These are phyloP conservation scores for Philhelius pedissequus DNA, from an alignment of 2,888 invertebrate genomes.

Conservation along the genomic window DNA sequence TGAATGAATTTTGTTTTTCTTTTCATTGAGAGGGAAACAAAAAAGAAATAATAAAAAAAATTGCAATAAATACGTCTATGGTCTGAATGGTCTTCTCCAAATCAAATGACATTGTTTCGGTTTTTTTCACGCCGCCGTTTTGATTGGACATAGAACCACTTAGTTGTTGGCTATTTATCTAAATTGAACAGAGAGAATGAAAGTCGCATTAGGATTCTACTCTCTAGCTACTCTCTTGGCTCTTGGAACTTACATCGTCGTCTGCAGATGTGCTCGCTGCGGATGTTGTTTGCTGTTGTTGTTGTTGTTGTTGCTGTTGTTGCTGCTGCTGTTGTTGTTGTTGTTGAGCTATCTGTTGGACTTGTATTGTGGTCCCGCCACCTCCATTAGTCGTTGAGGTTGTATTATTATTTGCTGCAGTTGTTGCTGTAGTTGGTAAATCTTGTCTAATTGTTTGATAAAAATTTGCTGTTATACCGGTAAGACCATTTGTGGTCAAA, in stretches of 20 bases:
- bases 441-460: conserved; percentile 76
- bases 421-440: conserved; percentile 71
- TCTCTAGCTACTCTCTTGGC: background rate
- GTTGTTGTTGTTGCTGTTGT: conserved; percentile 70
- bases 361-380: conserved; percentile 70
- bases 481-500: conserved; percentile 76
- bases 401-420: conserved; percentile 71
- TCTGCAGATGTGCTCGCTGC: conserved; percentile 76
- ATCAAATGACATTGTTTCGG: conserved; percentile 74
- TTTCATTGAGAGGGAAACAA: background rate
- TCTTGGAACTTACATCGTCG: conserved; percentile 70
- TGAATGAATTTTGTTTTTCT: background rate
- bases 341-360: conserved; percentile 64
- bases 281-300: conserved; percentile 69
- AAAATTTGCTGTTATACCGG: conserved; percentile 72
- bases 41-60: conserved; percentile 44
- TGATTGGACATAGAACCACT: conserved; percentile 69
- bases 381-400: conserved; percentile 69
- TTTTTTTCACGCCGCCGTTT: conserved; percentile 73
- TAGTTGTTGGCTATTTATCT: conserved; percentile 68
- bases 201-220: conserved; percentile 56
- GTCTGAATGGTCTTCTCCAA: conserved; percentile 76
- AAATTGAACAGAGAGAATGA: conserved; percentile 55
- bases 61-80: conserved; percentile 73
- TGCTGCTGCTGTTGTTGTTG: conserved; percentile 58